These are phyloP conservation scores for Paedocypris micromegethes DNA, from an alignment of 2,797 vertebrate species.

Conservation along the genomic window DNA sequence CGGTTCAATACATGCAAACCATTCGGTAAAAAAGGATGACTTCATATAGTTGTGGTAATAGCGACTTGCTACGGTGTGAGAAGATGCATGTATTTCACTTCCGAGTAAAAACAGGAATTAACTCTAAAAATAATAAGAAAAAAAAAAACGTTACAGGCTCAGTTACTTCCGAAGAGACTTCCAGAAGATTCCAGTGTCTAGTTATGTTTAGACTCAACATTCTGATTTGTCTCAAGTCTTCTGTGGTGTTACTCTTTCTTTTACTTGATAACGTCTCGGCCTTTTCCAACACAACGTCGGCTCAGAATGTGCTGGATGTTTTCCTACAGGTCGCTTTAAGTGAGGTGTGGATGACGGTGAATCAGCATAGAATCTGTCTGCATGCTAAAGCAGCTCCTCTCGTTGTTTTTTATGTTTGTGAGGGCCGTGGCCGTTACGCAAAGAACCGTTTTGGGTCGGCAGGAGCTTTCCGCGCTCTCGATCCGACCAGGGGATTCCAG, in stretches of 20 bases:
- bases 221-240: conserved; percentile 47
- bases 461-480: conserved; percentile 89
- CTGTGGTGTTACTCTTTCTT: conserved; percentile 33
- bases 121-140: too few species aligned
- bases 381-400: conserved; percentile 86
- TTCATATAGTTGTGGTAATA: too few species aligned
- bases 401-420: conserved; percentile 76
- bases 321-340: conserved; percentile 41
- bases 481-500: conserved; percentile 81
- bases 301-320: conserved; percentile 58
- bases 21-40: conserved; percentile 32
- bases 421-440: conserved; percentile 85
- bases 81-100: too few species aligned
- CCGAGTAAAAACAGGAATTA: too few species aligned
- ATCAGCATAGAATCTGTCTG: conserved; percentile 21
- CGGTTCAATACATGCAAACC: conserved; percentile 40
- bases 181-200: too few species aligned
- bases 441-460: conserved; percentile 84
- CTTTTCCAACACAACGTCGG: conserved; percentile 36
- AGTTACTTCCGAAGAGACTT: conserved; percentile 48
- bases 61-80: too few species aligned
- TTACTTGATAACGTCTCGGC: neutral
- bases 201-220: too few species aligned
- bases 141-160: conserved; percentile 19
- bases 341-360: conserved; percentile 48